Evolutionary conservation across 2,797 vertebrate species (phyloP), one percentile per base, ranked within the genome.

Genomic region (Anguilla marmorata): DNA sequence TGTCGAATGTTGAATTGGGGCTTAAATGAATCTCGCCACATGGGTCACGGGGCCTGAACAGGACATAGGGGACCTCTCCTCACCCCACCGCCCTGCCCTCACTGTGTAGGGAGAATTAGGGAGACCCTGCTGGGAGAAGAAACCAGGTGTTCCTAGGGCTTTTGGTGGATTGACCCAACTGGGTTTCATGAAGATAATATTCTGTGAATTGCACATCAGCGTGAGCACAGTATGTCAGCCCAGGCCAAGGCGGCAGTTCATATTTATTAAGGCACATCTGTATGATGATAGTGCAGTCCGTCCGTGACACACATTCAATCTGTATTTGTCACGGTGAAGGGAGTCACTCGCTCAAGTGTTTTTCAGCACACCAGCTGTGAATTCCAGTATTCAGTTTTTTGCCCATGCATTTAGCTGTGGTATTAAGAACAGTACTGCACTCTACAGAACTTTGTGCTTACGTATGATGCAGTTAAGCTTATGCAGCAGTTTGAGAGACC

Each of bases 11-110:
- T 88, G 45, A 89, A 87, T 52, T 45, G 37, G 84, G 27, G 45
- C 87, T 89, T 86, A 90, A 90, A 87, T 79, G 54, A 89, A 86
- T 90, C 88, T 33, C 63, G 27, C 41, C n/a, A 45, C 52, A 83
- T 30, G 88, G 80, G 82, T 90, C 88, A 90, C 82, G 37, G 85
- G 79, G 63, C 88, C 27, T 41, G 79, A 85, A 90, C 85, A 76
- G 87, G 85, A 90, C 80, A 52, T 45, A n/a, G 85, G 79, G 21
- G n/a, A 58, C 45, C 63, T 30, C 19, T 8, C 50, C 50, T 14
- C 50, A 52, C 50, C 50, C 7, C 50, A 52, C 50, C 50, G 63
- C 63, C 8, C 41, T 45, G 41, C 41, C 45, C 66, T 86, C 63
- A 88, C 82, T 84, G 87, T 88, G 58, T 45, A 63, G 11, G 45